These are phyloP conservation scores for Ischnura elegans DNA, from an alignment of 2,888 invertebrate genomes.

Conservation along the genomic window DNA sequence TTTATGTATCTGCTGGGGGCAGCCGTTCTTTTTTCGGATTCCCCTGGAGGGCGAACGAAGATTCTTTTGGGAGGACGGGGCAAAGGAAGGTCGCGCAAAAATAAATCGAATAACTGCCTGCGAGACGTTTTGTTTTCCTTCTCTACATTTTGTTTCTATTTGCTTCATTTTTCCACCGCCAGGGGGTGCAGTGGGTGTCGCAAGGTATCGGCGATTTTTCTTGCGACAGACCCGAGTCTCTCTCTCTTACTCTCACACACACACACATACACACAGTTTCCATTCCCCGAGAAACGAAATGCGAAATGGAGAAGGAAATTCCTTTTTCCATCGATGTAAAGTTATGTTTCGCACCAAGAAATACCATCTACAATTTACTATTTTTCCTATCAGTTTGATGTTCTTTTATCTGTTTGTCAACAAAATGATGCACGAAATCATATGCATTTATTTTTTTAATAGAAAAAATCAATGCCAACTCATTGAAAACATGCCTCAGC, in stretches of 20 bases:
- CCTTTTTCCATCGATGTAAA: no score
- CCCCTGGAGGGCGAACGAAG: neutral
- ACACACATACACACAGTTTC: neutral
- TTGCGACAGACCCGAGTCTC: neutral
- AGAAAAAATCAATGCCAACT: no score
- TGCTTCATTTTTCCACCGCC: neutral
- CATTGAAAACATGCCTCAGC: no score
- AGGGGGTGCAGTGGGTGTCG: neutral
- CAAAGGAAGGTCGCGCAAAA: neutral
- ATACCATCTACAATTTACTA: no score
- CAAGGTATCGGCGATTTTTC: neutral
- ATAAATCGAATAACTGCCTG: neutral
- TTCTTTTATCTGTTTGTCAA: no score
- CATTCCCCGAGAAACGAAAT: no score
- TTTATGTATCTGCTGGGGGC: neutral
- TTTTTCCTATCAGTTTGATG: no score
- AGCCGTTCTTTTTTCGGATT: neutral
- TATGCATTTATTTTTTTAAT: no score
- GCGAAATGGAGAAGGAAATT: no score
- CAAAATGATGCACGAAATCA: no score
- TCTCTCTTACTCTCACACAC: neutral
- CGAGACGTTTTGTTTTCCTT: neutral
- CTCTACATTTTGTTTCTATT: neutral
- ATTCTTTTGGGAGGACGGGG: neutral
- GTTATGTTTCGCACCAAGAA: no score